Percentiles rank a stretch among this genome's conserved stretches.
phyloP scores from a whole-genome alignment of 2,113 vertebrate genomes.

The Chamaetylas fuelleborni region DNA sequence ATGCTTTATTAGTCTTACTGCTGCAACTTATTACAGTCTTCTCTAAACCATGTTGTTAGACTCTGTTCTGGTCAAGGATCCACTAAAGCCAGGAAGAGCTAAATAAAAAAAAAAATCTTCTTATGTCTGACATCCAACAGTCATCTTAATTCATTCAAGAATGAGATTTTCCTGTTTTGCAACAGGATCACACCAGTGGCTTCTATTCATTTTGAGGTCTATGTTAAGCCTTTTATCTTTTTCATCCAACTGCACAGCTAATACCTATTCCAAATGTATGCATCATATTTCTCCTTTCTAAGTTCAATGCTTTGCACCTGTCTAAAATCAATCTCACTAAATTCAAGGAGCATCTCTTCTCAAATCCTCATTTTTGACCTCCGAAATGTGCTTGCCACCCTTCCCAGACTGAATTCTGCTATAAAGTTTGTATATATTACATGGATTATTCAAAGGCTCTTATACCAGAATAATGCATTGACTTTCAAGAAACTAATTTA shows the following conservation, averaged over 20 bases:
- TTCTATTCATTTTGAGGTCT: neutral
- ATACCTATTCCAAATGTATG: neutral
- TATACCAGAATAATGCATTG: neutral
- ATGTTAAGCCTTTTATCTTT: neutral
- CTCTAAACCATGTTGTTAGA: neutral
- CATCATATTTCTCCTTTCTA: neutral
- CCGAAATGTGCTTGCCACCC: neutral
- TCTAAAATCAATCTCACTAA: neutral
- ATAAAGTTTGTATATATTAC: neutral
- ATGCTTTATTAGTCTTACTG: neutral
- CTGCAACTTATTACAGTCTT: neutral
- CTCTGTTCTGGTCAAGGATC: neutral
- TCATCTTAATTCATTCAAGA: neutral
- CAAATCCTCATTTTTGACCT: conserved; percentile 1
- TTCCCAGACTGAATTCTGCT: neutral
- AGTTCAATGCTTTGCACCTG: neutral
- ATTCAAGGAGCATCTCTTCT: neutral
- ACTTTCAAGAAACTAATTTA: neutral
- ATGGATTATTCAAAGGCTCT: neutral
- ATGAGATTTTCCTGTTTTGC: neutral
- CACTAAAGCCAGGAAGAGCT: neutral
- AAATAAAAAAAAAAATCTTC: neutral
- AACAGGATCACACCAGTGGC: neutral
- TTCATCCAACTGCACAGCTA: neutral
- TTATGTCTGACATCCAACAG: neutral